phyloP scores from a whole-genome alignment of 2,113 vertebrate genomes.

The Canis aureus region DNA sequence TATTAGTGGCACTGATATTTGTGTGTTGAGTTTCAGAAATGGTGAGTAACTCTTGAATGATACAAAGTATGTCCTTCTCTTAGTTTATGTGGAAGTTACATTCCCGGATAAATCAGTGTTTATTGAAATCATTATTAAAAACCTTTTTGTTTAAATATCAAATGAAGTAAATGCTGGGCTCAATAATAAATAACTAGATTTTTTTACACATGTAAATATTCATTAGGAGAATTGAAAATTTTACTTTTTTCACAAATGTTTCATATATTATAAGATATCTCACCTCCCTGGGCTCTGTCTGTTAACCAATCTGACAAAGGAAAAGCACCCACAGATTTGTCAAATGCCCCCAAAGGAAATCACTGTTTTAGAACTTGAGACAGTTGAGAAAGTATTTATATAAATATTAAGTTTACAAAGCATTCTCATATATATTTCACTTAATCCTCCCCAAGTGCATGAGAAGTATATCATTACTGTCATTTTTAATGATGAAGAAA shows the following conservation, averaged over 20 bases:
- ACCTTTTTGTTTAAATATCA: background rate
- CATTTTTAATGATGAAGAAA: background rate
- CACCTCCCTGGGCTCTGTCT: background rate
- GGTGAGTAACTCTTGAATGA: background rate
- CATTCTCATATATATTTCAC: background rate
- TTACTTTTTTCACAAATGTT: background rate
- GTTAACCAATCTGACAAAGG: background rate
- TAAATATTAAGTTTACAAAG: background rate
- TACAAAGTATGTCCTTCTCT: background rate
- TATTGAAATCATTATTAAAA: conserved; percentile 4
- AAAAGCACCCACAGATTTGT: background rate
- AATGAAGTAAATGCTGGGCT: background rate
- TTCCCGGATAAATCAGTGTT: background rate
- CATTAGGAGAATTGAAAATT: background rate
- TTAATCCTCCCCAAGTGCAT: background rate
- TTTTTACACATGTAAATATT: background rate
- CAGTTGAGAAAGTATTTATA: background rate
- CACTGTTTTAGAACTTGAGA: background rate
- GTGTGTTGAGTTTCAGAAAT: background rate
- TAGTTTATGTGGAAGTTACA: background rate
- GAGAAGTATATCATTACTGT: background rate
- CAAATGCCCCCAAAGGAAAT: background rate
- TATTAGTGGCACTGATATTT: background rate
- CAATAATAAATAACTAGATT: background rate
- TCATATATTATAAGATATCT: background rate